Evolutionary conservation across 2,113 vertebrate genomes (phyloP).

Genomic region (Neodontobutis hainanensis): DNA sequence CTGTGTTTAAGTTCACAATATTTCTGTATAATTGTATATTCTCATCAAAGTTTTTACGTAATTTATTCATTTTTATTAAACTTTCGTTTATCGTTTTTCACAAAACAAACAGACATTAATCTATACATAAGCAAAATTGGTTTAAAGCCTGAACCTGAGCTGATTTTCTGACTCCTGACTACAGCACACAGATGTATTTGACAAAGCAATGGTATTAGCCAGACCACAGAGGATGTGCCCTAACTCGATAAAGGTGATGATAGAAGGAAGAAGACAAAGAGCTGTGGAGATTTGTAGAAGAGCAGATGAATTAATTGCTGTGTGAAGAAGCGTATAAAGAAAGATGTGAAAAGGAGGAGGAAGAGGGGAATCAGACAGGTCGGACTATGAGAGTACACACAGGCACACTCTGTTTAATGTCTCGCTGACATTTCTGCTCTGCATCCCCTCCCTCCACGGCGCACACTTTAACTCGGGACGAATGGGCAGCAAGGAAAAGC

Average conservation of each 20-base stretch:
- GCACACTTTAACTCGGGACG: slow-evolving; percentile 48
- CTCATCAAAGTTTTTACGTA: no score
- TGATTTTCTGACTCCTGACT: background rate
- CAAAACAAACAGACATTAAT: no score
- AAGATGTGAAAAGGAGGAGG: slow-evolving; percentile 40
- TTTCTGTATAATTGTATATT: no score
- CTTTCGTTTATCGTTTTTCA: no score
- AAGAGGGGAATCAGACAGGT: slow-evolving; percentile 74
- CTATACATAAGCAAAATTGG: background rate
- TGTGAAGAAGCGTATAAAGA: slow-evolving; percentile 44
- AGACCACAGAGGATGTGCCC: slow-evolving; percentile 36
- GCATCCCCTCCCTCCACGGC: slow-evolving; percentile 53
- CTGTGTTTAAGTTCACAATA: no score
- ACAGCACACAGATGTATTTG: slow-evolving; percentile 24
- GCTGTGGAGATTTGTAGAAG: slow-evolving; percentile 47
- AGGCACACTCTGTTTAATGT: slow-evolving; percentile 82
- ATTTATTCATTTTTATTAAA: no score
- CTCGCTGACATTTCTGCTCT: slow-evolving; percentile 83
- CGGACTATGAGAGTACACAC: slow-evolving; percentile 76
- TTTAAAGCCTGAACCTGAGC: background rate
- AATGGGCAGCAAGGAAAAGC: slow-evolving; percentile 50
- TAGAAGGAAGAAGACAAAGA: slow-evolving; percentile 53
- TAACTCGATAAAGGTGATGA: slow-evolving; percentile 57
- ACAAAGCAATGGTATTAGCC: slow-evolving; percentile 23
- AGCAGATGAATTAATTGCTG: slow-evolving; percentile 68